phyloP scores from a whole-genome alignment of 1,140 invertebrate genomes.

The Mamestra configurata region DNA sequence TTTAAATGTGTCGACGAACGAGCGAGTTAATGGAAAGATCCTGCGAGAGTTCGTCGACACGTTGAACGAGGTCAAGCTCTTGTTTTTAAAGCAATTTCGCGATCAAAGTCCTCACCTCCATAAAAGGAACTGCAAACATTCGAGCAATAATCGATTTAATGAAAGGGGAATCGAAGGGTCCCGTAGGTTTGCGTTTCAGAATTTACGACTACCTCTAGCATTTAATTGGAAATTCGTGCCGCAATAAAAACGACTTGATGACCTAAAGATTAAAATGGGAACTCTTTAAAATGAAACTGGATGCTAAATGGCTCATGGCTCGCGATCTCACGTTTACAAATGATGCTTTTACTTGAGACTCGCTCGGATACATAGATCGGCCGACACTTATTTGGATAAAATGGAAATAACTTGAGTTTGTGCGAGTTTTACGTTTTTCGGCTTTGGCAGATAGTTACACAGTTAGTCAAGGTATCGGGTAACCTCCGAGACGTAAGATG shows the following conservation, averaged over 20 bases:
- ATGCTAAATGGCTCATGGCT: conserved; percentile 51
- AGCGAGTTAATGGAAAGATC: conserved; percentile 40
- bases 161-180: conserved; percentile 79
- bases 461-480: background rate
- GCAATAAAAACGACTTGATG: conserved; percentile 80
- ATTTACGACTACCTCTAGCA: conserved; percentile 78
- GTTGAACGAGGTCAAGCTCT: conserved; percentile 69
- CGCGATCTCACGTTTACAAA: conserved; percentile 60
- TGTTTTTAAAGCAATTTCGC: conserved; percentile 77
- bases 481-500: background rate
- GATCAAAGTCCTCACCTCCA: conserved; percentile 75
- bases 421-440: background rate
- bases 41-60: conserved; percentile 51
- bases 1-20: conserved; percentile 31
- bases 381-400: conserved; percentile 53
- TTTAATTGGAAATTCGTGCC: conserved; percentile 82
- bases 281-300: conserved; percentile 71
- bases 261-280: conserved; percentile 73
- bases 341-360: conserved; percentile 56
- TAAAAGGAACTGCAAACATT: conserved; percentile 74
- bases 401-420: conserved; percentile 39
- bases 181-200: conserved; percentile 74
- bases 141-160: conserved; percentile 79
- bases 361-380: conserved; percentile 45
- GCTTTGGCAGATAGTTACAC: background rate